Conservation (phyloP, 2,113 vertebrate species). For the Alligator mississippiensis region DNA sequence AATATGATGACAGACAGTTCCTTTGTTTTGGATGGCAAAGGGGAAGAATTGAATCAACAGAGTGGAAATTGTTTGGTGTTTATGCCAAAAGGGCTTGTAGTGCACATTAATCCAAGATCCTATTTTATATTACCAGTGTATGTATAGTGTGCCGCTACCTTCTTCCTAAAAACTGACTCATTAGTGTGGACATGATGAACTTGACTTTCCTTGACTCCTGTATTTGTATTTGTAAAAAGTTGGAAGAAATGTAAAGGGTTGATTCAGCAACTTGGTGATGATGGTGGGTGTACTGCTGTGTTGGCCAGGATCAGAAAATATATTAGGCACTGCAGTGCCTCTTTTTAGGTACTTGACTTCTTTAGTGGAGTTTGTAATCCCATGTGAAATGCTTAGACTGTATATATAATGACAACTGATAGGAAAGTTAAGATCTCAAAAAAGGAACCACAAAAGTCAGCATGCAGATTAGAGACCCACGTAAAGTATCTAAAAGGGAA, state of each 20-base stretch:
- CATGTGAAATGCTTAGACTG: background rate
- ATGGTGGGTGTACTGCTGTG: background rate
- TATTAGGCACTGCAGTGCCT: rapidly evolving
- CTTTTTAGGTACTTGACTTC: background rate
- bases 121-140: background rate
- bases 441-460: no score
- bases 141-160: background rate
- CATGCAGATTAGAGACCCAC: no score
- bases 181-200: background rate
- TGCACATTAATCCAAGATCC: background rate
- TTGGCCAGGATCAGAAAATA: slow-evolving; percentile 6
- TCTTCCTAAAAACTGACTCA: background rate
- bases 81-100: background rate
- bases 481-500: no score
- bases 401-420: background rate
- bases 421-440: background rate
- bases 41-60: background rate
- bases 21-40: background rate
- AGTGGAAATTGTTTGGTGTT: background rate
- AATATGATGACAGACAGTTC: background rate
- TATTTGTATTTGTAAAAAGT: background rate
- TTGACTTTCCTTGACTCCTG: background rate
- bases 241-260: rapidly evolving
- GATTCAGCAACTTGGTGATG: background rate
- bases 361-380: background rate